Evolutionary conservation across 2,113 vertebrate species (phyloP).

Genomic region (Haemorhous mexicanus): DNA sequence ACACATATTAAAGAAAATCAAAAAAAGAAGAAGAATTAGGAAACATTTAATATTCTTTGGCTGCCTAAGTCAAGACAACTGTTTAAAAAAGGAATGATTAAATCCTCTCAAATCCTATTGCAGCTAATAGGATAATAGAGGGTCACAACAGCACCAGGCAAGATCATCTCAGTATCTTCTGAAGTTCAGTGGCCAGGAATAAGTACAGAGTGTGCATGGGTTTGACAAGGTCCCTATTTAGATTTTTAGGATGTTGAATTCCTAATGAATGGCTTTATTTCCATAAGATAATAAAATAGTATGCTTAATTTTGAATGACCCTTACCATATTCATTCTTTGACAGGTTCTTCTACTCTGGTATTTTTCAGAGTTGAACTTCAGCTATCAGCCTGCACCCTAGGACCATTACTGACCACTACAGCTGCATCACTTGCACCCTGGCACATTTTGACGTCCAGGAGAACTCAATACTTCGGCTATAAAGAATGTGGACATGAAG

Average conservation of each 20-base stretch:
- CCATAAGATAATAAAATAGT: background rate
- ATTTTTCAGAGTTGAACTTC: conserved; percentile 3
- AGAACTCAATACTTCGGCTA: background rate
- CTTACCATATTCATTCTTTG: conserved; percentile 18
- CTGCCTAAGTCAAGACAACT: background rate
- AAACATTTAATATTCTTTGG: background rate
- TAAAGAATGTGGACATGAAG: background rate
- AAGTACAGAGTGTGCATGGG: background rate
- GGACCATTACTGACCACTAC: background rate
- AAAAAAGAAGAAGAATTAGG: background rate
- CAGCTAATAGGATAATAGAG: background rate
- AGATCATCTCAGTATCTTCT: background rate
- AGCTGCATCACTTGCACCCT: background rate
- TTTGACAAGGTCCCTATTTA: background rate
- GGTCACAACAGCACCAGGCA: background rate
- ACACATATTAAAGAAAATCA: background rate
- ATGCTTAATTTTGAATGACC: background rate
- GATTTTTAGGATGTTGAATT: background rate
- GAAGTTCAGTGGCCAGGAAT: background rate
- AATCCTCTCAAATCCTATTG: background rate
- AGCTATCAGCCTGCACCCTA: background rate
- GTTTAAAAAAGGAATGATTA: background rate
- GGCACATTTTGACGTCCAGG: background rate
- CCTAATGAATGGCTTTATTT: background rate
- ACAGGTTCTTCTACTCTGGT: conserved; percentile 5